These are phyloP conservation scores for Lasiommata megera DNA, from an alignment of 2,888 invertebrate genomes.

Conservation along the genomic window DNA sequence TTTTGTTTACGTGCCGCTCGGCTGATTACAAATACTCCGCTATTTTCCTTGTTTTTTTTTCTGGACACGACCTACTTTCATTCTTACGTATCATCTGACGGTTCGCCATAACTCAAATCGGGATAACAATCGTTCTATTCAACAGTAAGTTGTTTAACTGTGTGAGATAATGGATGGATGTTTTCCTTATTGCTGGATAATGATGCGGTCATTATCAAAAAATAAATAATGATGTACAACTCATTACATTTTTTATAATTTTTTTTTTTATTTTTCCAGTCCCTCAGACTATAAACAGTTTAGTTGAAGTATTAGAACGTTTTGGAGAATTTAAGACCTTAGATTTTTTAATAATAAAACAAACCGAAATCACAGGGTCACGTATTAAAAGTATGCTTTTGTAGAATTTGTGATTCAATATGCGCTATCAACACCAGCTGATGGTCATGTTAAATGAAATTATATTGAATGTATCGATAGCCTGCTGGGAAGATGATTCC, in stretches of 20 bases:
- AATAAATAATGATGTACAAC: slow-evolving; percentile 3
- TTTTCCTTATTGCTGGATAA: slow-evolving; percentile 13
- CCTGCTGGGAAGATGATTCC: background rate
- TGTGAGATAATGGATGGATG: slow-evolving; percentile 20
- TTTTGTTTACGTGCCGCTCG: slow-evolving; percentile 32
- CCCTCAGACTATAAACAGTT: too few relatives aligned
- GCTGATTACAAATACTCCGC: slow-evolving; percentile 32
- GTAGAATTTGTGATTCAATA: slow-evolving; percentile 33
- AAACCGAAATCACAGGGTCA: background rate
- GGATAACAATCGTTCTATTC: slow-evolving; percentile 12
- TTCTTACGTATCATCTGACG: slow-evolving; percentile 25
- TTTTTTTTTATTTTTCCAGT: too few relatives aligned
- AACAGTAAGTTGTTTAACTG: slow-evolving; percentile 24
- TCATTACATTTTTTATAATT: background rate
- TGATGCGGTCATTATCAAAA: slow-evolving; percentile 4
- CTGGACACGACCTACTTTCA: slow-evolving; percentile 30
- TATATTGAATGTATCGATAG: background rate
- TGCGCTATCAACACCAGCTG: slow-evolving; percentile 17
- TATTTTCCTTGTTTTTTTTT: slow-evolving; percentile 31
- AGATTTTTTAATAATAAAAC: too few relatives aligned
- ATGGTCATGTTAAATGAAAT: background rate
- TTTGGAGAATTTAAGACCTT: too few relatives aligned
- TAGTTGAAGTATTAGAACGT: too few relatives aligned
- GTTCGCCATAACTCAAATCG: slow-evolving; percentile 26
- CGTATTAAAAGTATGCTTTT: slow-evolving; percentile 4